Evolutionary conservation across 2,888 invertebrate species (phyloP), one percentile per base, ranked within the genome.

Genomic region (Drosophila meridiana): DNA sequence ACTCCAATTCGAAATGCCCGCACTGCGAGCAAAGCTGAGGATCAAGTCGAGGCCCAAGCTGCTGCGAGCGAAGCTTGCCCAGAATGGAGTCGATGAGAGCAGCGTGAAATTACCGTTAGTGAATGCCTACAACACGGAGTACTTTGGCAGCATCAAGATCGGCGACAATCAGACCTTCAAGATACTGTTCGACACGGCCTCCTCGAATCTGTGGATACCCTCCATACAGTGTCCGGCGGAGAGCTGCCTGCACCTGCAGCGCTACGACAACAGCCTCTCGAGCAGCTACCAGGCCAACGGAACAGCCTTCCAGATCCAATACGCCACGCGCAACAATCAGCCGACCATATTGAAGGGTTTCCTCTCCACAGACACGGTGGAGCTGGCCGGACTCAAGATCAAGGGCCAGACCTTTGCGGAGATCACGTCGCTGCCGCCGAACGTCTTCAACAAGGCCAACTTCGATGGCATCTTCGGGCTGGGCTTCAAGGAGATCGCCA

Each of bases 401-500:
- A 93, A 94, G 82, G 93, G 94, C 60, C 98, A 99, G 94, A 97
- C 97, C 32, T 99, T 99, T 94, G 99, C 98, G 9, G 99, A 99
- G 94, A 99, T 78, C 0, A 74, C 70, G 97, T 11, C 93, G 96
- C 75, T 95, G 95, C 89, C 98, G 94, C 98, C 98, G 65, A 93
- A 95, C 32, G 96, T 98, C 34, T 99, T 99, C 93, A 97, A 98
- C 43, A 98, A 98, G 61, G 98, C 98, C 77, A 98, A 98, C 94
- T 99, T 99, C 94, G 99, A 99, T 94, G 98, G 99, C 76, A 99
- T 99, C 91, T 95, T 99, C 69, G 99, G 99, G 69, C 95, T 99
- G 96, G 98, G 95, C 4, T 99, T 97, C 93, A 94, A 94, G 82
- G 95, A 95, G 40, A 98, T 99, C 91, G 94, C 99, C 0, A 97